Percentiles rank a stretch among this genome's conserved stretches.
These are phyloP conservation scores for Lordiphosa andalusiaca DNA, from an alignment of 2,888 invertebrate species.

Conservation along the genomic window DNA sequence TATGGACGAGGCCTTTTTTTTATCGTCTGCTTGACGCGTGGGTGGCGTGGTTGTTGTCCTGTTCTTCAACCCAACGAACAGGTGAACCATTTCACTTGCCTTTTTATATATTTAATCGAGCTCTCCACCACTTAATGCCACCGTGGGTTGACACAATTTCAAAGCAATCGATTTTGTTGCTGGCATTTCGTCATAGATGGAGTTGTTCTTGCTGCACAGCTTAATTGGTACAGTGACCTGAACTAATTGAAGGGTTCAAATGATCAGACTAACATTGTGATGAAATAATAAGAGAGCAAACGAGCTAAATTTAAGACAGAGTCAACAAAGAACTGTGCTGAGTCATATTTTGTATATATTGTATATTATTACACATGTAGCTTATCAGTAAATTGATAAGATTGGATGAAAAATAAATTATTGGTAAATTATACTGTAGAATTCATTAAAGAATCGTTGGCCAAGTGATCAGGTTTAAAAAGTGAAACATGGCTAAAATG, in stretches of 20 bases:
- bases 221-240: conserved; percentile 63
- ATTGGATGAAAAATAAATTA: background rate
- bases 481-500: background rate
- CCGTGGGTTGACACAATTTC: conserved; percentile 56
- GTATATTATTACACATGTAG: too few species aligned
- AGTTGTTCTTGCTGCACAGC: conserved; percentile 18
- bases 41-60: conserved; percentile 13
- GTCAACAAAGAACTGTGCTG: background rate
- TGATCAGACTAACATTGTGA: conserved; percentile 16
- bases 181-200: conserved; percentile 18
- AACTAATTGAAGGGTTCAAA: conserved; percentile 62
- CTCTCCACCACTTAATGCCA: conserved; percentile 16
- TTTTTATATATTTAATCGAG: conserved; percentile 39
- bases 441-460: too few species aligned
- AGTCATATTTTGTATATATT: too few species aligned
- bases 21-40: conserved; percentile 34
- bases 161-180: conserved; percentile 52
- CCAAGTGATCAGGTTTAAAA: background rate
- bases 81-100: conserved; percentile 52
- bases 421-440: too few species aligned
- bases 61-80: conserved; percentile 21
- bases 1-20: conserved; percentile 24
- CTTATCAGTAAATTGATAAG: too few species aligned
- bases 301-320: background rate
- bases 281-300: conserved; percentile 4